Base-by-base conservation (phyloP, 2,113 vertebrate genomes). In the Mohoua ochrocephala region DNA sequence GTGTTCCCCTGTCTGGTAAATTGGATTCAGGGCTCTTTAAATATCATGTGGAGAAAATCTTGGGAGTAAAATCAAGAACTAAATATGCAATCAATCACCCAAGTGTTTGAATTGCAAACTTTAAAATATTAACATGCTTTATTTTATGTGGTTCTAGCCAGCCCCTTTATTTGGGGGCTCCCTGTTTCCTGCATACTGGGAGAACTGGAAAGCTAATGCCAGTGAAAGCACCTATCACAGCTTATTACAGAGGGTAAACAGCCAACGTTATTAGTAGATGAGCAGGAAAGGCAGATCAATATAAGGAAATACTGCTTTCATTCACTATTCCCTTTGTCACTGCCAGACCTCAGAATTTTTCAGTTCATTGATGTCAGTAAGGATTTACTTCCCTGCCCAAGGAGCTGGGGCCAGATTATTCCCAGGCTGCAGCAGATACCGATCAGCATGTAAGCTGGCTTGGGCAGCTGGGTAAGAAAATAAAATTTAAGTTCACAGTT, bases 241-340 rank as follows among this genome's bases (percentile, higher is more conserved):
- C 49, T 95, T 92, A 94, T 94, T 96, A 92, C 31, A 45, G 76
- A 73, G 49, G n/a, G 60, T 87, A 93, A 95, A 81, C 44, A 94
- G 64, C 57, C 76, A 93, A 11, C 0, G 4, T 81, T 92, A 94
- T 95, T 96, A 94, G 93, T 47, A 95, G 92, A 96, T 94, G 96
- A 96, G 74, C 42, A 76, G 80, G 69, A 94, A 84, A 89, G 86
- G 83, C 30, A 84, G 92, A 96, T 97, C 96, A 92, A 97, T 97
- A 96, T 96, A 89, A 92, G 89, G 92, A 96, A 97, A 92, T 97
- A 92, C 91, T 89, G 60, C 79, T 94, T 82, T 97, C 93, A 93
- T 94, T 97, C 92, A 76, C 76, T 92, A 84, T 96, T 96, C 91
- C 91, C 88, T 96, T 96, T 96, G 91, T 97, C 96, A 93, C 91